Evolutionary conservation across 1,140 invertebrate genomes (phyloP).

Genomic region (Meloidogyne floridensis): DNA sequence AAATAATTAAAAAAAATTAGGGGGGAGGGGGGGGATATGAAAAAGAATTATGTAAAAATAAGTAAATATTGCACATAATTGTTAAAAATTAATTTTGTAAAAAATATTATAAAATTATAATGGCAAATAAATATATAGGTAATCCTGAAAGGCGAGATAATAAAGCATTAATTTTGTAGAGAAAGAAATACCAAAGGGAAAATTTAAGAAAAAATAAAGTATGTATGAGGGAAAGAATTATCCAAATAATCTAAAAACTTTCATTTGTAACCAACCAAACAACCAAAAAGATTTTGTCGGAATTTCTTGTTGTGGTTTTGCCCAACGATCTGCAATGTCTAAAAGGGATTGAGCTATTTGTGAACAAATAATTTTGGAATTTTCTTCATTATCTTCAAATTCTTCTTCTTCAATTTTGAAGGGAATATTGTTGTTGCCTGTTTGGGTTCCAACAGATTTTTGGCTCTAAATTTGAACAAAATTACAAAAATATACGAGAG

Average conservation of each 20-base stretch:
- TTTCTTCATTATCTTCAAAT: background rate
- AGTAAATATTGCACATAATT: background rate
- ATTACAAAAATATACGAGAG: background rate
- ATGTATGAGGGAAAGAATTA: background rate
- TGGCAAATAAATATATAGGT: background rate
- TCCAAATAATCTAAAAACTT: background rate
- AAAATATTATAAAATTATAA: background rate
- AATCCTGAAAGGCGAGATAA: background rate
- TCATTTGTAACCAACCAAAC: slow-evolving; percentile 1
- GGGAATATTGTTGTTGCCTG: background rate
- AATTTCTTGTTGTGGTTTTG: background rate
- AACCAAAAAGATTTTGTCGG: background rate
- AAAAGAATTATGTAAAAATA: background rate
- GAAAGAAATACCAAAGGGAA: background rate
- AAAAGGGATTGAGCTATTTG: background rate
- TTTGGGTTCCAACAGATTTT: background rate
- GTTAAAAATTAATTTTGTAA: too few species aligned
- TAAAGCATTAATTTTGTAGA: background rate
- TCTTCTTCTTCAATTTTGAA: slow-evolving; percentile 9
- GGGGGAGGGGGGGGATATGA: too few species aligned
- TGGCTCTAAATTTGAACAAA: background rate
- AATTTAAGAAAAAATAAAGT: background rate
- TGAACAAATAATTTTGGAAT: background rate
- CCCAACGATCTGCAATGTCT: background rate
- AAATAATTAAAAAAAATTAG: background rate